phyloP scores from a whole-genome alignment of 2,888 invertebrate species.

The Agrenia bidenticulata region DNA sequence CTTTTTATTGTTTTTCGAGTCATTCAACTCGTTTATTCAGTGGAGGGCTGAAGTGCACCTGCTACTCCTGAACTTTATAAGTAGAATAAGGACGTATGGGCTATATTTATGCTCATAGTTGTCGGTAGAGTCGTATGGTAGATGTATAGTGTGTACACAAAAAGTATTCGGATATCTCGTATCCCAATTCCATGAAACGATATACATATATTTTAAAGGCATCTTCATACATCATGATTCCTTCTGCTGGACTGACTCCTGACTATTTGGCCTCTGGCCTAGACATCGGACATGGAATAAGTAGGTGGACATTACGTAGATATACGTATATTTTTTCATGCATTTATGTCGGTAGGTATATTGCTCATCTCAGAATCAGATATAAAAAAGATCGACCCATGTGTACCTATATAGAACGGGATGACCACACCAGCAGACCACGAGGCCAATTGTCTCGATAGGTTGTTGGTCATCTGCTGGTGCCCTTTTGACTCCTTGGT shows the following conservation, averaged over 20 bases:
- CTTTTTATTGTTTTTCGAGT: constrained; percentile 14
- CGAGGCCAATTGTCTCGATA: neutral
- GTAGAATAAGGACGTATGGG: too few relatives aligned
- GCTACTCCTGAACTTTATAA: neutral
- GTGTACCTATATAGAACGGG: neutral
- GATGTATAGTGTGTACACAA: neutral
- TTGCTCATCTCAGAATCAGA: too few relatives aligned
- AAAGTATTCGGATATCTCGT: neutral
- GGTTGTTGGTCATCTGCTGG: constrained; percentile 2
- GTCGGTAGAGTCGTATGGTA: too few relatives aligned
- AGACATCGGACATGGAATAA: neutral
- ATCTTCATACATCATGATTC: constrained; percentile 37
- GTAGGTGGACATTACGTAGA: neutral
- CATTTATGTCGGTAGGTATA: too few relatives aligned
- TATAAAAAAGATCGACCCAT: too few relatives aligned
- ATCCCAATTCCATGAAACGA: neutral
- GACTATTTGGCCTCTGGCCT: constrained; percentile 22
- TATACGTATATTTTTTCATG: too few relatives aligned
- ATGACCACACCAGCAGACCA: neutral
- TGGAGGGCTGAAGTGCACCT: constrained; percentile 1
- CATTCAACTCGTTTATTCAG: constrained; percentile 3
- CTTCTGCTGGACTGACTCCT: constrained; percentile 20
- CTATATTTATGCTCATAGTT: too few relatives aligned
- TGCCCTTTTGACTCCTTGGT: constrained; percentile 4
- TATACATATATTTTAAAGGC: constrained; percentile 7